Base-by-base conservation (phyloP, 2,113 vertebrate species). In the Psettodes erumei region DNA sequence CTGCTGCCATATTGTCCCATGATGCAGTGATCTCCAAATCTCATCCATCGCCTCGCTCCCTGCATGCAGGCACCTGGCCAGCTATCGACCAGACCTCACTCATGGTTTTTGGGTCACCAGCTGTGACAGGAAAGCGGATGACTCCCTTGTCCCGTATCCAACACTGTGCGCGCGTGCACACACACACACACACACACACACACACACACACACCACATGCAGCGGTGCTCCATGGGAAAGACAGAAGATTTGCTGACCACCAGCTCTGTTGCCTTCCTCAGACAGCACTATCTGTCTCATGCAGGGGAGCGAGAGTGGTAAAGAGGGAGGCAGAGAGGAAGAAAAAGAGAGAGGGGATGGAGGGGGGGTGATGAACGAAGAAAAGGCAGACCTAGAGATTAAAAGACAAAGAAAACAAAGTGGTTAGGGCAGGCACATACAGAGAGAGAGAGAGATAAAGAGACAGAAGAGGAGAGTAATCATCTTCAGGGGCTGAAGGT, bases 71-170 rank as follows among this genome's bases (percentile, higher is more conserved):
- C 88, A 75, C 47, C 70, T 50, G 48, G 79, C 88, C 89, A 90
- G 69, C 58, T 78, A 90, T 89, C 58, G 86, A 91, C 83, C 27
- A 8, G 79, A 86, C 80, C 56, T 85, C 86, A 75, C 84, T 89
- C 77, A 27, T 78, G 82, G 71, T 90, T 91, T 92, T 87, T 90
- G 84, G 90, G 88, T 93, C 90, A 90, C 82, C 83, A 82, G 84
- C 83, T 90, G 79, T 88, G 83, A 84, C 74, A 89, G 75, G 71
- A 88, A 86, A 82, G 81, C 65, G 48, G 79, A 88, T 88, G 81
- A 88, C 82, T 84, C 40, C 66, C 59, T 66, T 81, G 78, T 82
- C 51, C 73, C 35, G 60, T 42, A 67, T 75, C 76, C 62, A 67
- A 54, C 33, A 56, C 48, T 56, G 43, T 45, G 45, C 63, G 59